Evolutionary conservation across 2,113 vertebrate genomes (phyloP), one percentile per base, ranked within the genome.

Genomic region (Gambusia affinis): DNA sequence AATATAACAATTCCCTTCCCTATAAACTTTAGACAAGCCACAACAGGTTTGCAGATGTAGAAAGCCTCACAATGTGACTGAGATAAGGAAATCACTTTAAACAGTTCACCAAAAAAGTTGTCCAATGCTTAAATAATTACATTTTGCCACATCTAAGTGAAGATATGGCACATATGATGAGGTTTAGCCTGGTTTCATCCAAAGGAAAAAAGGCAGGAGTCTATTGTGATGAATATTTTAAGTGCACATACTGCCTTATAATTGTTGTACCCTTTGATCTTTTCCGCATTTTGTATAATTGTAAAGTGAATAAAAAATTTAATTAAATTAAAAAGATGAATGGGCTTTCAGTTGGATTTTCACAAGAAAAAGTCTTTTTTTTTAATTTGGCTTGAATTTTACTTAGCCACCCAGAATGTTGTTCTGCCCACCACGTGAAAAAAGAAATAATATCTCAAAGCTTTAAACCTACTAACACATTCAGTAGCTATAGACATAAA

Each of bases 1-100:
- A 79, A 64, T 44, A 65, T 64, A 51, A 64, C 17, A 51, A 84
- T 80, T 88, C 37, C 72, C 75, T 74, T 77, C 71, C 54, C 62
- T 71, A 37, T 15, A 70, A 73, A 63, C 79, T 44, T 17, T 60
- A 64, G 85, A 90, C 92, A 92, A 88, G 92, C 77, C 73, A 79
- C 72, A 88, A 85, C 92, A 86, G 73, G 83, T 77, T 72, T 61
- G 62, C 64, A 75, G 79, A 57, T 19, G 29, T 51, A 60, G 51
- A 75, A 64, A 76, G 42, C 22, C 31, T 19, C 4, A 42, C 37
- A 44, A 6, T 28, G 27, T n/a, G 37, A 35, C 64, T 6, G 15
- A 10, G 3, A 4, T 66, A 12, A 42, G 37, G 27, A 67, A 67
- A 67, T 28, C 27, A 42, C 7, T 7, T 12, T 27, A 42, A 66